Evolutionary conservation across 2,113 vertebrate genomes (phyloP).

Genomic region (Nesogale talazaci): DNA sequence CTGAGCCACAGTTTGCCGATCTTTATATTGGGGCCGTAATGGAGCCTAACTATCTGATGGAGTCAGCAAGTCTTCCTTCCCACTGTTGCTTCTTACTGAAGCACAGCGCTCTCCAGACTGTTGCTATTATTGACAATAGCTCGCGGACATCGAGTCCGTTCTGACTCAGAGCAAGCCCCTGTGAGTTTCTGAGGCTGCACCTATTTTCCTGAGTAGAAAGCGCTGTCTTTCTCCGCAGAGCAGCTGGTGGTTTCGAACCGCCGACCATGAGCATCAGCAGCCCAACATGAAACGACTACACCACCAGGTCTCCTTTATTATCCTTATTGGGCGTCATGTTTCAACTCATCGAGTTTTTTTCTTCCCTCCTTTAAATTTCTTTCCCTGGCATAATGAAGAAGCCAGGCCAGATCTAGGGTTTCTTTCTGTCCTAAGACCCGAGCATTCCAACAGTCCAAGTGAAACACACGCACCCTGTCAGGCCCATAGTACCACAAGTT

Average conservation of each 20-base stretch:
- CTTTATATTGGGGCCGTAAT: not conserved
- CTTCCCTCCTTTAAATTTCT: not conserved
- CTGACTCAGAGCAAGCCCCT: too few species aligned
- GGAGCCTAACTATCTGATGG: not conserved
- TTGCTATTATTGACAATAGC: too few species aligned
- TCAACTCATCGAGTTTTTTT: not conserved
- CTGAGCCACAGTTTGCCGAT: not conserved
- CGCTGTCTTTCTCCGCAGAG: too few species aligned
- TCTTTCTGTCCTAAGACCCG: not conserved
- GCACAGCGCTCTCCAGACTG: too few species aligned
- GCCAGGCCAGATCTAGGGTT: not conserved
- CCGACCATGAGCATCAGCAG: too few species aligned
- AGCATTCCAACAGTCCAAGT: not conserved
- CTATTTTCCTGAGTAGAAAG: too few species aligned
- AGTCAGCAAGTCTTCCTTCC: too few species aligned
- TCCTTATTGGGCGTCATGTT: not conserved
- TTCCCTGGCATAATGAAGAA: conserved; percentile 15
- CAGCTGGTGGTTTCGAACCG: too few species aligned
- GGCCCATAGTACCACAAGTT: not conserved
- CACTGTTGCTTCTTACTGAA: too few species aligned
- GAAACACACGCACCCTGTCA: not conserved
- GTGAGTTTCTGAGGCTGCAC: too few species aligned
- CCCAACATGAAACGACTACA: too few species aligned
- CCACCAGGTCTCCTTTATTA: not conserved
- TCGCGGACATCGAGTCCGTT: too few species aligned